These are phyloP conservation scores for Episyrphus balteatus DNA, from an alignment of 1,140 invertebrate genomes.

Conservation along the genomic window DNA sequence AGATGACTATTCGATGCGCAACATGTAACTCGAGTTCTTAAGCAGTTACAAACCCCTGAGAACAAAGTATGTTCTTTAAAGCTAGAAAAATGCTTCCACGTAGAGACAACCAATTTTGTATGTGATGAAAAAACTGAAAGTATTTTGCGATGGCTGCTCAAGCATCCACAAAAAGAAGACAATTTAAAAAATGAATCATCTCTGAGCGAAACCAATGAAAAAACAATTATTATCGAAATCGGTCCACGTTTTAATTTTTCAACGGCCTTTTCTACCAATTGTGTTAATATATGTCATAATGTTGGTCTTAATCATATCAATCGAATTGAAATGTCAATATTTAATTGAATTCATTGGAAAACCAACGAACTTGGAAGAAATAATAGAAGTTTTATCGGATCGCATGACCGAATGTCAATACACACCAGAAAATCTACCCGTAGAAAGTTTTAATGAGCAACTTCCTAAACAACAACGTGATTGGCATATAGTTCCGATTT, in stretches of 20 bases:
- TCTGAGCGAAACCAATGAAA: conserved; percentile 29
- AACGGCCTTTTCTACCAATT: conserved; percentile 89
- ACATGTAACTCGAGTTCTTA: conserved; percentile 11
- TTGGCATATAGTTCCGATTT: conserved; percentile 75
- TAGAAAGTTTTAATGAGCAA: conserved; percentile 57
- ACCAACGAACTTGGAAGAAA: conserved; percentile 40
- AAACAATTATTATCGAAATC: conserved; percentile 58
- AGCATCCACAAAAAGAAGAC: conserved; percentile 48
- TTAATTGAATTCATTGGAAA: conserved; percentile 45
- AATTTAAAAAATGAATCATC: conserved; percentile 40
- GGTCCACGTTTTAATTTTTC: conserved; percentile 82
- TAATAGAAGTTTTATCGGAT: conserved; percentile 62
- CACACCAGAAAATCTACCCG: conserved; percentile 57
- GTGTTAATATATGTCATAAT: conserved; percentile 83
- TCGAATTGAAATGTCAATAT: conserved; percentile 73
- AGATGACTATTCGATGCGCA: conserved; percentile 19
- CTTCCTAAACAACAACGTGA: conserved; percentile 49
- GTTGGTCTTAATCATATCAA: conserved; percentile 60
- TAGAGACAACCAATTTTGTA: conserved; percentile 47
- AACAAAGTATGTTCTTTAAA: conserved; percentile 39
- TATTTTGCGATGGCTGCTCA: conserved; percentile 59
- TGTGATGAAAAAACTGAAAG: conserved; percentile 44
- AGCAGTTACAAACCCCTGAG: conserved; percentile 9
- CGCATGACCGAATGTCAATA: conserved; percentile 62
- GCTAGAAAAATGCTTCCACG: conserved; percentile 71